Percentiles rank a stretch among this genome's conserved stretches.
phyloP scores from a whole-genome alignment of 1,140 invertebrate genomes.

The Oppia nitens region DNA sequence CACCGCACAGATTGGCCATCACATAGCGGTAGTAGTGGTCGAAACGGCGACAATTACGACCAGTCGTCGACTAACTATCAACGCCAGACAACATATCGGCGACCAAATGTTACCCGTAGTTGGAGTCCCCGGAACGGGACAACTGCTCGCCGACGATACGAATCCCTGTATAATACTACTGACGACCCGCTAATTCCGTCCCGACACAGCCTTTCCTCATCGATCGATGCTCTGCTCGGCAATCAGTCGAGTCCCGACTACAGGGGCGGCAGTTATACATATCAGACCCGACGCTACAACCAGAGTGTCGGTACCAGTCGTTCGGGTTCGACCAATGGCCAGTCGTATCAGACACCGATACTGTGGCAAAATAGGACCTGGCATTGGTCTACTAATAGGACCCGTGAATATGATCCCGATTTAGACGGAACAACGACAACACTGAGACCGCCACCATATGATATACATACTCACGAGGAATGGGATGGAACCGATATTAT shows the following conservation, averaged over 20 bases:
- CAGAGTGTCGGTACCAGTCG: not conserved
- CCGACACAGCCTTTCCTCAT: not conserved
- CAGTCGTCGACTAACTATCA: not conserved
- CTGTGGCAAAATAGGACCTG: constrained; percentile 11
- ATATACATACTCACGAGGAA: constrained; percentile 3
- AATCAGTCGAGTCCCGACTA: not conserved
- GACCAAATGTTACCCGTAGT: not conserved
- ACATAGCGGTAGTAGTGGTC: too few relatives aligned
- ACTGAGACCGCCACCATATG: not conserved
- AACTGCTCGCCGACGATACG: not conserved
- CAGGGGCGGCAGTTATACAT: not conserved
- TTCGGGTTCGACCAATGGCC: not conserved
- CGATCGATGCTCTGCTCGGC: not conserved
- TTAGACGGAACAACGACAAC: constrained; percentile 14
- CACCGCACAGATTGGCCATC: too few relatives aligned
- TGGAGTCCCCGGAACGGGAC: not conserved
- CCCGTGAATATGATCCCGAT: constrained; percentile 15
- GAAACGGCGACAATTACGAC: too few relatives aligned
- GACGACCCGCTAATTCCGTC: not conserved
- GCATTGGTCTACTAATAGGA: constrained; percentile 13
- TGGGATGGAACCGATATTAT: constrained; percentile 6
- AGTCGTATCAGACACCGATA: constrained; percentile 1
- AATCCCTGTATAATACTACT: not conserved
- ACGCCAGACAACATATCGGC: not conserved
- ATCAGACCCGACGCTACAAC: not conserved